These are phyloP conservation scores for Thunnus maccoyii DNA, from an alignment of 2,113 vertebrate genomes.

Conservation along the genomic window DNA sequence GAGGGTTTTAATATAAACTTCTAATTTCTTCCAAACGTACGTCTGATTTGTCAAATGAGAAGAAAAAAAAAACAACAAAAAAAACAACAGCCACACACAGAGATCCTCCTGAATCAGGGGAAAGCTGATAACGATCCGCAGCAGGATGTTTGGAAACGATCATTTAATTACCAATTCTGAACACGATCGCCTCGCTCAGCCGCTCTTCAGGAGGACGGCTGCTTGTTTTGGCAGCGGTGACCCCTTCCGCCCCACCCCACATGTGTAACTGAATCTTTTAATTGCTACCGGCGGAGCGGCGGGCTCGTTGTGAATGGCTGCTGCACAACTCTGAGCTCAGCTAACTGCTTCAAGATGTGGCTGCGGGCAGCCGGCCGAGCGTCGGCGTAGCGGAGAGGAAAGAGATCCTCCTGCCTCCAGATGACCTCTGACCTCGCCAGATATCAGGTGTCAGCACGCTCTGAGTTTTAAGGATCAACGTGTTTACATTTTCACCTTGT, in stretches of 20 bases:
- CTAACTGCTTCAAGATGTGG: conserved; percentile 58
- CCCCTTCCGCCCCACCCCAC: not conserved
- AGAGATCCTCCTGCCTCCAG: not conserved
- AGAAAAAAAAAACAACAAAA: not conserved
- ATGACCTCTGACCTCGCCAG: conserved; percentile 17
- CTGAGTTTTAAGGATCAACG: not conserved
- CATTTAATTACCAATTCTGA: conserved; percentile 42
- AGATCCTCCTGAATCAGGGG: conserved; percentile 13
- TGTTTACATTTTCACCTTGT: too few species aligned
- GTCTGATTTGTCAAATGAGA: not conserved
- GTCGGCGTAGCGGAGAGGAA: not conserved
- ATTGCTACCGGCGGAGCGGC: conserved; percentile 33
- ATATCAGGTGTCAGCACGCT: not conserved
- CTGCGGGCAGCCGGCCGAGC: not conserved
- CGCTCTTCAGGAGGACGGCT: conserved; percentile 13
- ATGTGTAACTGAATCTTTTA: conserved; percentile 21
- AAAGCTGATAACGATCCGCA: conserved; percentile 25
- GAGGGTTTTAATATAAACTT: not conserved
- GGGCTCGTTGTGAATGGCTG: conserved; percentile 18
- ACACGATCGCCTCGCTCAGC: not conserved
- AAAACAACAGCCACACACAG: too few species aligned
- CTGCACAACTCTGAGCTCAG: conserved; percentile 37
- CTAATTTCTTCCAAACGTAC: conserved; percentile 1
- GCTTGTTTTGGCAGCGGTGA: conserved; percentile 34
- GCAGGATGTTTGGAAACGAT: conserved; percentile 53